A percentile compares a stretch with the other conserved stretches of the same genome.
Evolutionary conservation across 2,113 vertebrate genomes (phyloP).

Genomic region (Brachyhypopomus occidentalis): DNA sequence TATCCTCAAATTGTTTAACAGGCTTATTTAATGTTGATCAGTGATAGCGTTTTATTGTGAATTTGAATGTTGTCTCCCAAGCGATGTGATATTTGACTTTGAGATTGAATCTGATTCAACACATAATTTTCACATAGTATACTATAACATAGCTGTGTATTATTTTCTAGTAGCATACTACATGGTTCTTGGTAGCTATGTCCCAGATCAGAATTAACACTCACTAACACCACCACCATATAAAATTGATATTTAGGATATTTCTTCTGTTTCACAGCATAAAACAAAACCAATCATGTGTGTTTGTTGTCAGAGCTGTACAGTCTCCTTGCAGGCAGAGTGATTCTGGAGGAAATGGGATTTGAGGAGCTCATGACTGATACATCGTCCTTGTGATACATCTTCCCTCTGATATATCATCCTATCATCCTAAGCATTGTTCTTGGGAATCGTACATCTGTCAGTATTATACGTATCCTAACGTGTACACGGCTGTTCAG

Average conservation of each 20-base stretch:
- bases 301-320: not conserved
- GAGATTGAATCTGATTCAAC: not conserved
- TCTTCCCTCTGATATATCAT: too few relatives aligned
- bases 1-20: too few relatives aligned
- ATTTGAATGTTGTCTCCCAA: too few relatives aligned
- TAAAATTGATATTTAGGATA: not conserved
- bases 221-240: not conserved
- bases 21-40: too few relatives aligned
- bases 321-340: too few relatives aligned
- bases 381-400: too few relatives aligned
- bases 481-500: not conserved
- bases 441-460: not conserved
- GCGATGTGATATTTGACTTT: too few relatives aligned
- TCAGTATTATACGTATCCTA: too few relatives aligned
- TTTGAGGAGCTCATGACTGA: not conserved
- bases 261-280: not conserved
- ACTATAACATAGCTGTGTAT: too few relatives aligned
- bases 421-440: not conserved
- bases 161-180: too few relatives aligned
- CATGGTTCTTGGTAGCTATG: not conserved
- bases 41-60: too few relatives aligned
- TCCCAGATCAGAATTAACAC: not conserved
- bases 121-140: not conserved
- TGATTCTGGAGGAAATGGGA: not conserved
- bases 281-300: not conserved